These are phyloP conservation scores for Aphaenogaster floridana DNA, from an alignment of 1,140 invertebrate species.

Conservation along the genomic window DNA sequence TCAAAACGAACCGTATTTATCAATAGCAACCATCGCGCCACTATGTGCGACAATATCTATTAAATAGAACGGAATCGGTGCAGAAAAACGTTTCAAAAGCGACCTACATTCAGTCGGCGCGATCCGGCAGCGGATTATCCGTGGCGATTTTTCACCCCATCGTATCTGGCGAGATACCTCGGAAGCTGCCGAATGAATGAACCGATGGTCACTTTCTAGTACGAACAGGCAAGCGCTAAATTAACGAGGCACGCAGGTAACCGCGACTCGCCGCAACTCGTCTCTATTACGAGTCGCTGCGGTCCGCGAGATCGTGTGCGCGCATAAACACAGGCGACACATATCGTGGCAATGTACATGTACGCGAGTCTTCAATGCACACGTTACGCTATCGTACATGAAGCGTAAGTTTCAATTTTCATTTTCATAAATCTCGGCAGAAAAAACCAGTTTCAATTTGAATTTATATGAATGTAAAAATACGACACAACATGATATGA, in stretches of 20 bases:
- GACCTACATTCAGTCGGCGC: slow-evolving; percentile 61
- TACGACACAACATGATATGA: not conserved
- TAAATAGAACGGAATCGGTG: slow-evolving; percentile 48
- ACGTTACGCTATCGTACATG: not conserved
- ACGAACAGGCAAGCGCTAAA: slow-evolving; percentile 66
- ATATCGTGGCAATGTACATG: slow-evolving; percentile 2
- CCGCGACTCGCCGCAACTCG: slow-evolving; percentile 67
- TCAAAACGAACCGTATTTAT: not conserved
- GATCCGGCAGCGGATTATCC: slow-evolving; percentile 62
- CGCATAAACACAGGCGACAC: no score
- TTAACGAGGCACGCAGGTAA: slow-evolving; percentile 75
- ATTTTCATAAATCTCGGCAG: not conserved
- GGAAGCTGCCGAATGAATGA: slow-evolving; percentile 70
- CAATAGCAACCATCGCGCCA: not conserved
- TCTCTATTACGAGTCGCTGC: slow-evolving; percentile 73
- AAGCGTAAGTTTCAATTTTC: slow-evolving; percentile 18
- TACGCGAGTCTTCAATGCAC: slow-evolving; percentile 1
- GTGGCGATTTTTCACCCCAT: slow-evolving; percentile 62
- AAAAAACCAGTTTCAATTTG: not conserved
- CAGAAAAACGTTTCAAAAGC: slow-evolving; percentile 66
- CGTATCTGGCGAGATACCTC: slow-evolving; percentile 43
- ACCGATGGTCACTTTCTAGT: slow-evolving; percentile 62
- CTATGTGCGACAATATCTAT: not conserved
- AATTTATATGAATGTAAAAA: not conserved
- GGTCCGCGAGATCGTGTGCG: slow-evolving; percentile 15